These are phyloP conservation scores for Macquaria australasica DNA, from an alignment of 2,113 vertebrate genomes.

Conservation along the genomic window DNA sequence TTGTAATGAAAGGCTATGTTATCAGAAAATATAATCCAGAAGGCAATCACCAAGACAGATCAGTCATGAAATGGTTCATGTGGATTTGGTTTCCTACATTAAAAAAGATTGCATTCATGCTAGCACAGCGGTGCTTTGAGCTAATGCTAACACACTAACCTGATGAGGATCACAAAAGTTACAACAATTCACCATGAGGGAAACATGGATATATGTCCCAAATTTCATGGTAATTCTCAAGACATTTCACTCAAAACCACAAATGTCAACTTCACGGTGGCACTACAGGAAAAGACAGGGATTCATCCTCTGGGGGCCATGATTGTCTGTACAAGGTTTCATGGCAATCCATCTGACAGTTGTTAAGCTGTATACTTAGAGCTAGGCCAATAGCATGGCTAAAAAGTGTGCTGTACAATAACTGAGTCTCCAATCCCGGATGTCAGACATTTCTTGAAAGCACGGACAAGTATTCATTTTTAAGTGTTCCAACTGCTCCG, in stretches of 20 bases:
- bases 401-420: neutral
- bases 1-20: neutral
- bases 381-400: neutral
- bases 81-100: too few relatives aligned
- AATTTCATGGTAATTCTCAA: neutral
- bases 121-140: too few relatives aligned
- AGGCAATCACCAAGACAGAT: neutral
- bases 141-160: neutral
- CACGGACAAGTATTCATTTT: neutral
- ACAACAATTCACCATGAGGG: neutral
- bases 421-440: neutral
- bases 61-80: neutral
- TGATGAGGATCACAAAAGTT: neutral
- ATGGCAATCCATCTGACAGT: neutral
- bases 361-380: neutral
- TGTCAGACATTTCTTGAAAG: neutral
- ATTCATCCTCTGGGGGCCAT: neutral
- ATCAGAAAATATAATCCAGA: neutral
- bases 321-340: neutral
- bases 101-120: too few relatives aligned
- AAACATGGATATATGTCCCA: neutral
- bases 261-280: neutral
- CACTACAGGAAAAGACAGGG: neutral
- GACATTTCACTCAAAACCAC: neutral
- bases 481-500: neutral